Base-by-base conservation (phyloP, 2,888 invertebrate genomes). In the Rhagonycha lutea region DNA sequence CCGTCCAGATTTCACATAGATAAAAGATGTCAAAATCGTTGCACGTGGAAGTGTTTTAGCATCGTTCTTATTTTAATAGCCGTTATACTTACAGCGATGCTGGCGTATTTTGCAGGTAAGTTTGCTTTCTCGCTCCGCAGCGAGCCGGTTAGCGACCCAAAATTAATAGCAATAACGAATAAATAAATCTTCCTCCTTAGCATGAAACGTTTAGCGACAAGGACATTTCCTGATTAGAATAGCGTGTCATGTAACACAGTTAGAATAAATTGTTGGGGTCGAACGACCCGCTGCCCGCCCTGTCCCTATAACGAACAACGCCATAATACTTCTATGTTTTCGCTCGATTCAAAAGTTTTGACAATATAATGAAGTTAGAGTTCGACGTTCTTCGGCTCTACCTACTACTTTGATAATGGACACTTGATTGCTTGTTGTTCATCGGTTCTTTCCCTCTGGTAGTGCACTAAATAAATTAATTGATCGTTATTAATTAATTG, bases 1-100 rank as follows among this genome's bases (percentile, higher is more conserved):
- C 96, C 96, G 87, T 96, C 96, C 87, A 93, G 96, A 89, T 96
- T 96, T 91, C 96, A 96, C 91, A 95, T 96, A 91, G 96, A 96
- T 90, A 97, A 97, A 89, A 93, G 96, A 83, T 96, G 96, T 90
- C 95, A 95, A 88, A 96, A 96, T 88, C 92, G 96, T 83, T 98
- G 98, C 91, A 96, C 97, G 87, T 98, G 98, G 98, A 96, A 97
- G 90, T 98, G 97, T 89, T 94, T 96, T 88, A 96, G 96, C 88
- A 96, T 98, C 88, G 94, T 95, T 85, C 94, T 98, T 89, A 96
- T 98, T 88, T 92, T 97, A 87, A 91, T 98, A 85, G 94, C 95
- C 86, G 95, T 97, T 86, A 94, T 95, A 85, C 92, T 98, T 86
- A 94, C 96, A 85, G 97, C 97, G 83, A 96, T 97, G 93, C 92